Base-by-base conservation (phyloP, 2,888 invertebrate genomes). In the Mamestra brassicae region DNA sequence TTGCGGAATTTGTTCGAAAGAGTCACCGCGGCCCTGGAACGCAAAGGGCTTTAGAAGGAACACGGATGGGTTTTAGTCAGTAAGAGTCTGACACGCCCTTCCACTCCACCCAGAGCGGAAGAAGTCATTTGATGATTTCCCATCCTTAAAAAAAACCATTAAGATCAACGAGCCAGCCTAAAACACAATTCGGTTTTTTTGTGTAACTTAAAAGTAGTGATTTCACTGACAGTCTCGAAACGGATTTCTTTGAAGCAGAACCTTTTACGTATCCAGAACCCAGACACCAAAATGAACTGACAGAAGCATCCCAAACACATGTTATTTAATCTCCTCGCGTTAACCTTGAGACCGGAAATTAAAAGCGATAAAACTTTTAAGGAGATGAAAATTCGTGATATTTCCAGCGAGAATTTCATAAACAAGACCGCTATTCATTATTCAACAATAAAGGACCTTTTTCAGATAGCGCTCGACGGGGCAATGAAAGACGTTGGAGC, bases 391-490 rank as follows among this genome's bases (percentile, higher is more conserved):
- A 65, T 60, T 60, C 60, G 17, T 61, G 60, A 17, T 77, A 57
- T 81, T 72, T 77, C 72, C 81, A 38, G 13, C 10, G 17, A 72
- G 34, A 7, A 61, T 66, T 74, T 73, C 63, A 66, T 63, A 69
- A 81, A 85, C 60, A 78, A 57, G 65, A 26, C 36, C 52, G 65
- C 1, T 34, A 73, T 83, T 75, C 17, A 83, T 85, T 75, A 85
- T 83, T 83, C 70, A 71, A 75, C 55, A 57, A 73, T 60, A 65
- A 57, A 54, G 47, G 71, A 65, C 74, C 72, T 60, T 75, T 81
- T 80, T 64, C 52, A 83, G 71, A 71, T 66, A 72, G 64, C 63
- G 50, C 54, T 50, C 26, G 26, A 61, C 66, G 15, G 6, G 65
- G 42, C 72, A 72, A 57, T 58, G 65, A 60, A 52, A 69, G 60